These are phyloP conservation scores for Seira musarum DNA, from an alignment of 2,888 invertebrate species.

Conservation along the genomic window DNA sequence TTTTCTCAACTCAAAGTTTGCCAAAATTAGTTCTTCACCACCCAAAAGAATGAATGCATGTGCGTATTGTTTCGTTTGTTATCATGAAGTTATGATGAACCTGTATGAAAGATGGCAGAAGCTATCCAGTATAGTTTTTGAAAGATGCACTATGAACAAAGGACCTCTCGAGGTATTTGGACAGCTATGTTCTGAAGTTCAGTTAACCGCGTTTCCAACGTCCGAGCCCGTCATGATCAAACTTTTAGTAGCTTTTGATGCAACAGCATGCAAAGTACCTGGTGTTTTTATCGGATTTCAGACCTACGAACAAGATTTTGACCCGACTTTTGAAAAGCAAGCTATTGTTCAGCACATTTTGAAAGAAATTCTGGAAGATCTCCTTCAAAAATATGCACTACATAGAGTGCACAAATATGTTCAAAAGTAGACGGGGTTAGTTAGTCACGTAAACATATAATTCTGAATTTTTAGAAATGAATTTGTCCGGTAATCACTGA, in stretches of 20 bases:
- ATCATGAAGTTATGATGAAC: background rate
- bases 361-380: conserved; percentile 13
- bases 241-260: conserved; percentile 24
- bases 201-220: background rate
- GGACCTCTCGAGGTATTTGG: conserved; percentile 30
- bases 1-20: too few relatives aligned
- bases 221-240: background rate
- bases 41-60: too few relatives aligned
- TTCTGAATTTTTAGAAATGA: too few relatives aligned
- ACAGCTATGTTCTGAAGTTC: conserved; percentile 8
- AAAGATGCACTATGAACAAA: background rate
- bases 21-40: too few relatives aligned
- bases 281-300: conserved; percentile 38
- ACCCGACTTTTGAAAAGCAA: conserved; percentile 12
- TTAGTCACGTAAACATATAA: background rate
- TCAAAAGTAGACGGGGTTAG: background rate
- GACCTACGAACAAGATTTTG: background rate
- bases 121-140: background rate
- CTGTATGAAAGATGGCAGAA: conserved; percentile 6
- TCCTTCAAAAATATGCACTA: background rate
- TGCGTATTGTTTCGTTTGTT: background rate
- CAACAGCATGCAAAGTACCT: background rate
- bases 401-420: conserved; percentile 20
- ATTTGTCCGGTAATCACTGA: too few relatives aligned
- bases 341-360: background rate